Evolutionary conservation across 2,113 vertebrate genomes (phyloP), one percentile per base, ranked within the genome.

Genomic region (Ammospiza nelsoni): DNA sequence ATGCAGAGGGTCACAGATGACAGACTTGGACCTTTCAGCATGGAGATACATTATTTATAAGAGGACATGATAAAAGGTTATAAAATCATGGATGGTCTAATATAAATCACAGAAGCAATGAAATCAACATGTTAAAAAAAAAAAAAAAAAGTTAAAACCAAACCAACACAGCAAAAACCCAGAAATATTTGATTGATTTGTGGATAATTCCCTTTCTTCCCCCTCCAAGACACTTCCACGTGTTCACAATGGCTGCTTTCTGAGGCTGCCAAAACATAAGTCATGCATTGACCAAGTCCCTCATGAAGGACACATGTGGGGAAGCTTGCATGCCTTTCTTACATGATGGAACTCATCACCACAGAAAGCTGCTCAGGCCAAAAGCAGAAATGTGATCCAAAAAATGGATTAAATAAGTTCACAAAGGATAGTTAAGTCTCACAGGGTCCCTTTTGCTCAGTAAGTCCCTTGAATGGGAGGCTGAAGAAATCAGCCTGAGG

Each of bases 261-360:
- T 82, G 84, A 68, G 44, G 84, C 20, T 96, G 87, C 95, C 95
- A 96, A 82, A 91, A 75, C 57, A 33, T 12, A 92, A 92, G 49
- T 79, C 74, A 94, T 28, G 20, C 35, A n/a, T 9, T 44, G 75
- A 55, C 52, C 57, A n/a, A 84, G 68, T 58, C 73, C 58, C 41
- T 78, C 74, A 25, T 6, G 52, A 82, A 96, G 90, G n/a, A 44
- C 93, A 61, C 61, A 27, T 51, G 61, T 57, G 74, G 74, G 44
- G 82, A 92, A 72, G 35, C 15, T 25, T 27, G 43, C 69, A 44
- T 28, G 77, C 39, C 54, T 72, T 62, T 79, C 39, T 57, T 90
- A 24, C 44, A 4, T 3, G 82, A 69, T 63, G 65, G 77, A 92
- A 82, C 66, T 68, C 92, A 31, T 24, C 3, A 20, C 65, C 84